Evolutionary conservation across 2,888 invertebrate genomes (phyloP).

Genomic region (Didymodactylos carnosus): DNA sequence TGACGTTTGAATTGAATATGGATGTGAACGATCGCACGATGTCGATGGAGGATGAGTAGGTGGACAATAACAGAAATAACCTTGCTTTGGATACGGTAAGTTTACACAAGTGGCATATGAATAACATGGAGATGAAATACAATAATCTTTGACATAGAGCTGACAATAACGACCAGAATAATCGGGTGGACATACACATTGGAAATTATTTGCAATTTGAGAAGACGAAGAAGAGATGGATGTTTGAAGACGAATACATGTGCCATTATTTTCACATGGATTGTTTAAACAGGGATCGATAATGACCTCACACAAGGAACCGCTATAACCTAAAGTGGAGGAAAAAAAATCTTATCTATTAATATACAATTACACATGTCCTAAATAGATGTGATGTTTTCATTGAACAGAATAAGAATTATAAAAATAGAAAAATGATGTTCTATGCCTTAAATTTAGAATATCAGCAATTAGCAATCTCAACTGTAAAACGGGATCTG

Average conservation of each 20-base stretch:
- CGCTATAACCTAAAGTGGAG: not conserved
- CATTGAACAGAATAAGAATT: too few species aligned
- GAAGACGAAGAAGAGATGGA: too few species aligned
- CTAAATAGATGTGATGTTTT: too few species aligned
- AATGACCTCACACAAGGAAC: not conserved
- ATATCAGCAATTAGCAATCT: too few species aligned
- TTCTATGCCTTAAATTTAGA: too few species aligned
- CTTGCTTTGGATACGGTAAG: not conserved
- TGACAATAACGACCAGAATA: not conserved
- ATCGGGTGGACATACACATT: not conserved
- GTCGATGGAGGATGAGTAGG: too few species aligned
- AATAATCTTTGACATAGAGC: not conserved
- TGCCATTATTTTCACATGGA: not conserved
- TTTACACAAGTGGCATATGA: not conserved
- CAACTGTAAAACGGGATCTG: too few species aligned
- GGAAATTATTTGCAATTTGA: not conserved
- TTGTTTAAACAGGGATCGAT: not conserved
- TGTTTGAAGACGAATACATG: not conserved
- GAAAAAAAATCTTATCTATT: not conserved
- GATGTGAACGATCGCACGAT: not conserved
- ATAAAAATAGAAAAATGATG: too few species aligned
- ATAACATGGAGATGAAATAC: not conserved
- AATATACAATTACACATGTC: too few species aligned
- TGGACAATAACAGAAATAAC: not conserved
- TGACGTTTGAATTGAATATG: not conserved